These are phyloP conservation scores for Istiophorus platypterus DNA, from an alignment of 2,113 vertebrate species.

Conservation along the genomic window DNA sequence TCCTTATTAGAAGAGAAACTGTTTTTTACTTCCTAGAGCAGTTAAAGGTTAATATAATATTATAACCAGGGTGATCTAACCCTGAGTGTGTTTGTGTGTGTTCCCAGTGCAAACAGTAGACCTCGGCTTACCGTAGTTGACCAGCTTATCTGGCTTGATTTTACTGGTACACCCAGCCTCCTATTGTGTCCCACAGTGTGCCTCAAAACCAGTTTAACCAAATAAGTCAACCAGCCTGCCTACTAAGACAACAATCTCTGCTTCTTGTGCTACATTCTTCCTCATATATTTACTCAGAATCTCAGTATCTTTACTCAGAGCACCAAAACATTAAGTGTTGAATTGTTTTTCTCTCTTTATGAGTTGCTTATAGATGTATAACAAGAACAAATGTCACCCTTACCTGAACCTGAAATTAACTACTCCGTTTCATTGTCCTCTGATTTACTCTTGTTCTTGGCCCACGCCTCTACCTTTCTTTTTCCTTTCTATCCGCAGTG, in stretches of 20 bases:
- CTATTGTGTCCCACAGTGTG: conserved; percentile 29
- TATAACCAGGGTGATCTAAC: conserved; percentile 47
- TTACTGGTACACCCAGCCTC: conserved; percentile 50
- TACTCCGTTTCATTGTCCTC: conserved; percentile 41
- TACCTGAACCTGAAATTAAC: conserved; percentile 47
- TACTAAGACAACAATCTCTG: conserved; percentile 59
- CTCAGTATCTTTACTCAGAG: conserved; percentile 47
- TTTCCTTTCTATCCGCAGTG: conserved; percentile 12
- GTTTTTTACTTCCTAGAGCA: conserved; percentile 73
- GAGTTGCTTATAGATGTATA: conserved; percentile 32
- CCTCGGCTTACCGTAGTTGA: background rate
- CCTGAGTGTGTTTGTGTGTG: conserved; percentile 27
- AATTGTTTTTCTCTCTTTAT: conserved; percentile 23
- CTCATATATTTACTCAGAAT: conserved; percentile 51
- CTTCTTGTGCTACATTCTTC: conserved; percentile 53
- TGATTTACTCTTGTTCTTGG: conserved; percentile 51
- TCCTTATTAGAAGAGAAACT: conserved; percentile 71
- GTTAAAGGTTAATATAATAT: conserved; percentile 75
- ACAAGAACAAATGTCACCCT: conserved; percentile 58
- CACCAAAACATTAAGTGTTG: conserved; percentile 44
- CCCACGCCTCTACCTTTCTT: conserved; percentile 34
- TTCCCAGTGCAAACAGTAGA: conserved; percentile 26
- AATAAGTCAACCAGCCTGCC: conserved; percentile 54
- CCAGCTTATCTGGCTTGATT: conserved; percentile 11
- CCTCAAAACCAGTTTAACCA: conserved; percentile 58